Conservation (phyloP, 2,888 invertebrate genomes). For the Junonia oenone region DNA sequence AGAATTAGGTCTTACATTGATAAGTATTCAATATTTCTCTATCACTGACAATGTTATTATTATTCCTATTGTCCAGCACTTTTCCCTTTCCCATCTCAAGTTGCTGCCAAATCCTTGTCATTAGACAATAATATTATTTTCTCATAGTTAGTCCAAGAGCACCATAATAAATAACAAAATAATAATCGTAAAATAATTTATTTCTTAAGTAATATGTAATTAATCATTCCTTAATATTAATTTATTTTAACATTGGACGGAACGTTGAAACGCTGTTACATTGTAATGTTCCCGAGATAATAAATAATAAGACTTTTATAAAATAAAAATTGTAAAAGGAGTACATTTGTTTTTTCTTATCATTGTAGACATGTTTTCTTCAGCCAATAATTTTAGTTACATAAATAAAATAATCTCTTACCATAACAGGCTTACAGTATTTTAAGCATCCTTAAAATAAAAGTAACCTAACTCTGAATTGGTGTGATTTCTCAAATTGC, state of each 20-base stretch:
- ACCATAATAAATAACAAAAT: not conserved
- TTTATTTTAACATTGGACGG: constrained; percentile 3
- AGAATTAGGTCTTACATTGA: no score
- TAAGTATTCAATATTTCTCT: no score
- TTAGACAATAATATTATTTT: not conserved
- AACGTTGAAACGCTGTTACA: not conserved
- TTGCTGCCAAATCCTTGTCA: not conserved
- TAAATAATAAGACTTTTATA: constrained; percentile 13
- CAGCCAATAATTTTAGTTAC: no score
- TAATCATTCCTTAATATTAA: constrained; percentile 1
- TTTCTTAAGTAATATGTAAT: constrained; percentile 1
- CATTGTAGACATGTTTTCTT: no score
- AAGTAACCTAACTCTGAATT: no score
- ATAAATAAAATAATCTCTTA: no score
- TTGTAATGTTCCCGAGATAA: constrained; percentile 2
- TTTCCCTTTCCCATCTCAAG: not conserved
- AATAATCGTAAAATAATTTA: not conserved
- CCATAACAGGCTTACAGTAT: no score
- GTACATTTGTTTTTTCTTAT: no score
- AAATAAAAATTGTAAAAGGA: constrained; percentile 1
- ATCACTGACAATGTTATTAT: not conserved
- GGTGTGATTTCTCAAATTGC: no score
- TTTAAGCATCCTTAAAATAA: no score
- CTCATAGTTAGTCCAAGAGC: not conserved
- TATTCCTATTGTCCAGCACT: not conserved